These are phyloP conservation scores for Drosophila hamatofila DNA, from an alignment of 2,888 invertebrate genomes.

Conservation along the genomic window DNA sequence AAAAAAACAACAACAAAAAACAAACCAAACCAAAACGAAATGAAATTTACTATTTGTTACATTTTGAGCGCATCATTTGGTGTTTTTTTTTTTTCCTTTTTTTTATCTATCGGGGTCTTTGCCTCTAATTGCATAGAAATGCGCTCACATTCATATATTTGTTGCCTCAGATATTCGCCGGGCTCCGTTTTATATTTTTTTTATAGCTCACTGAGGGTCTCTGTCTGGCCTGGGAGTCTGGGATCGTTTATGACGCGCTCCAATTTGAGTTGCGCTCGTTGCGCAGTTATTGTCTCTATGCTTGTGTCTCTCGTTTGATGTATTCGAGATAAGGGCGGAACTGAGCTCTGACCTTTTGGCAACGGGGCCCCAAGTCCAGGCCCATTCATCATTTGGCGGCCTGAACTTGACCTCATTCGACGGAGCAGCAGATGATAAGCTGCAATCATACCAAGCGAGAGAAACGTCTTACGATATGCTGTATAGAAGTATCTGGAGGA, in stretches of 20 bases:
- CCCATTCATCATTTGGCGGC: constrained; percentile 6
- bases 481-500: not conserved
- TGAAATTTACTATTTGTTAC: constrained; percentile 69
- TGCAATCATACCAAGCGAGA: not conserved
- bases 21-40: constrained; percentile 45
- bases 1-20: constrained; percentile 49
- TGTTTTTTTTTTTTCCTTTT: constrained; percentile 17
- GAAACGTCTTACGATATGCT: too few species aligned
- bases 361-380: not conserved
- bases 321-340: constrained; percentile 42
- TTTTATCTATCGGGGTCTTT: constrained; percentile 58
- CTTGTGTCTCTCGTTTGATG: constrained; percentile 16
- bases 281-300: constrained; percentile 12
- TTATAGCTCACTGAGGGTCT: constrained; percentile 47
- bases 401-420: constrained; percentile 40
- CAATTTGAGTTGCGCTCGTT: constrained; percentile 19
- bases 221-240: constrained; percentile 13
- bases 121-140: constrained; percentile 70
- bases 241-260: constrained; percentile 18
- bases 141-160: constrained; percentile 36
- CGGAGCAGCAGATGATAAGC: constrained; percentile 17
- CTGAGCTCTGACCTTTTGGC: constrained; percentile 25
- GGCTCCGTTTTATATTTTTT: constrained; percentile 33
- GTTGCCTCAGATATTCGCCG: constrained; percentile 26
- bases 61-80: constrained; percentile 61